Evolutionary conservation across 2,113 vertebrate genomes (phyloP).

Genomic region (Clarias magur): DNA sequence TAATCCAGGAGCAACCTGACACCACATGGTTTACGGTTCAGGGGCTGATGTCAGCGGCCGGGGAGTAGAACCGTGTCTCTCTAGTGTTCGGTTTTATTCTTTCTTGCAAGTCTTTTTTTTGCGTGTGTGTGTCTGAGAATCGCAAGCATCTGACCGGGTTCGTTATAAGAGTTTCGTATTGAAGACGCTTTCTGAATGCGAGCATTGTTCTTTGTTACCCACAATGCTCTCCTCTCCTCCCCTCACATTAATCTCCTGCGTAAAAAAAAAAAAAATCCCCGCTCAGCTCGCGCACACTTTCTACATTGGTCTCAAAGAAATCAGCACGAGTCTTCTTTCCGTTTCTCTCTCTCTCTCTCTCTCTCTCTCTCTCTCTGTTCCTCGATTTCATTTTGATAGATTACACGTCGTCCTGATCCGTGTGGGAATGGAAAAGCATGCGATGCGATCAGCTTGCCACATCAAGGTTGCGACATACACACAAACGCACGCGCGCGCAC

Average conservation of each 20-base stretch:
- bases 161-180: conserved; percentile 2
- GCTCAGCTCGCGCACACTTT: not conserved
- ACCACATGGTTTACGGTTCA: not conserved
- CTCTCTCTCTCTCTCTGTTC: not conserved
- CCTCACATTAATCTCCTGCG: not conserved
- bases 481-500: conserved; percentile 8
- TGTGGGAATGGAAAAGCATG: conserved; percentile 33
- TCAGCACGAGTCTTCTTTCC: not conserved
- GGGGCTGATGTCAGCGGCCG: not conserved
- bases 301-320: not conserved
- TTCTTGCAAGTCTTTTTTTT: not conserved
- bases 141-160: not conserved
- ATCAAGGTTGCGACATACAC: conserved; percentile 23
- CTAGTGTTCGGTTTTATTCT: not conserved
- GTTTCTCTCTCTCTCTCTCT: not conserved
- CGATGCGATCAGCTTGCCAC: conserved; percentile 38
- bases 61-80: not conserved
- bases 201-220: conserved; percentile 45
- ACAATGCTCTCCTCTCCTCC: conserved; percentile 11
- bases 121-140: conserved; percentile 20
- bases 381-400: conserved; percentile 4
- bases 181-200: conserved; percentile 38
- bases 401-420: conserved; percentile 26
- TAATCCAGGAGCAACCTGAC: conserved; percentile 27
- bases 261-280: not conserved